These are phyloP conservation scores for Himantopus leucocephalus DNA, from an alignment of 2,113 vertebrate genomes.

Conservation along the genomic window DNA sequence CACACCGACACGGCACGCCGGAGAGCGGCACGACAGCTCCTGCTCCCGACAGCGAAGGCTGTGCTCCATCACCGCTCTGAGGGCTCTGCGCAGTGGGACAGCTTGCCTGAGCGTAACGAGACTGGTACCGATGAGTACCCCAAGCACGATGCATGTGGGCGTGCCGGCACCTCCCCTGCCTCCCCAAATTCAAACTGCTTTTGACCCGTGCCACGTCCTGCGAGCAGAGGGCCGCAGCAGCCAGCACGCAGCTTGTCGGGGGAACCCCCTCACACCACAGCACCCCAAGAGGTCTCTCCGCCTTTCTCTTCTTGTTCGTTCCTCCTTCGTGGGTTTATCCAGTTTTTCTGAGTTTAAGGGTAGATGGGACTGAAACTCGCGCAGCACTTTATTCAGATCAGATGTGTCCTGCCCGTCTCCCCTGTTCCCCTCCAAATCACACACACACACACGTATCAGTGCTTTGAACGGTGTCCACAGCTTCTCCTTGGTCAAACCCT, in stretches of 20 bases:
- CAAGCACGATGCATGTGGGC: neutral
- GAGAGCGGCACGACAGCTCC: accelerated
- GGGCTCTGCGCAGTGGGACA: accelerated
- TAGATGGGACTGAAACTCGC: neutral
- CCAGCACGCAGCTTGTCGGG: neutral
- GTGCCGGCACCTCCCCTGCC: neutral
- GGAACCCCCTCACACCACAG: neutral
- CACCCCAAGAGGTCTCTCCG: neutral
- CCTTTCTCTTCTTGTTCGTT: neutral
- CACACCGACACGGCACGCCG: accelerated
- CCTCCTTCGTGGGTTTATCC: neutral
- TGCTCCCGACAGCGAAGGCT: neutral
- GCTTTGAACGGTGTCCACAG: neutral
- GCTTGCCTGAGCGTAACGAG: accelerated
- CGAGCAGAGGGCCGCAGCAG: neutral
- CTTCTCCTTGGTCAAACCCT: neutral
- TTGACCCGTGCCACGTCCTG: neutral
- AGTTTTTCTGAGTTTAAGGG: neutral
- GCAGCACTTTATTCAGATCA: neutral
- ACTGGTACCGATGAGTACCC: neutral
- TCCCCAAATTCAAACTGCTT: neutral
- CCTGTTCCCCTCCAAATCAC: neutral
- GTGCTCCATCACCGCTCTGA: neutral
- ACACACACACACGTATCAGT: neutral
- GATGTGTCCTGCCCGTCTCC: neutral